These are phyloP conservation scores for Calephelis virginiensis DNA, from an alignment of 1,140 invertebrate species.

Conservation along the genomic window DNA sequence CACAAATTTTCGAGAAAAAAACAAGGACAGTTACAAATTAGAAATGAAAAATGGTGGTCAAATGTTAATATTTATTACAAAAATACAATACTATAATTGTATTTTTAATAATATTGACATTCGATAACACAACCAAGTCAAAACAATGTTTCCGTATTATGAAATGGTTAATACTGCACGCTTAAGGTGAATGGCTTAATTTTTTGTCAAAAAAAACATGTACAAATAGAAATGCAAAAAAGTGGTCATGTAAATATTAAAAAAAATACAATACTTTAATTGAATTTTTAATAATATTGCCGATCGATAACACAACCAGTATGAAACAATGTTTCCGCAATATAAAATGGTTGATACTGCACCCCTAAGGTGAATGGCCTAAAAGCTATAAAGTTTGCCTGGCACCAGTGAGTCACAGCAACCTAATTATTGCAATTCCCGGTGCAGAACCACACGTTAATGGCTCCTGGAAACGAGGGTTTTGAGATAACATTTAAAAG, in stretches of 20 bases:
- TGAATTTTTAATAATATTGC: background rate
- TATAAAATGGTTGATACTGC: conserved; percentile 25
- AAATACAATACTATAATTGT: too few species aligned
- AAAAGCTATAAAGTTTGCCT: conserved; percentile 40
- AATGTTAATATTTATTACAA: too few species aligned
- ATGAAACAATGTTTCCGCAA: conserved; percentile 16
- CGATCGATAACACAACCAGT: background rate
- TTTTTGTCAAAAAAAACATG: too few species aligned
- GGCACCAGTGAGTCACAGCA: conserved; percentile 44
- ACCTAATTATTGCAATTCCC: conserved; percentile 43
- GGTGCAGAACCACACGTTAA: conserved; percentile 31
- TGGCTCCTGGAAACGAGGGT: conserved; percentile 6
- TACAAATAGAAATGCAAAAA: too few species aligned
- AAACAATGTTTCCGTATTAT: conserved; percentile 17
- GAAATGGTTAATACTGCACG: conserved; percentile 31
- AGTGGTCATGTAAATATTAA: too few species aligned
- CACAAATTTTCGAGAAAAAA: too few species aligned
- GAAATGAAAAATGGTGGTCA: too few species aligned
- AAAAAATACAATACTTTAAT: too few species aligned
- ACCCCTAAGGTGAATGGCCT: conserved; percentile 44
- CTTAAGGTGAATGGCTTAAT: conserved; percentile 41
- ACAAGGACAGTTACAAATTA: too few species aligned
- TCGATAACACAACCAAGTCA: background rate
- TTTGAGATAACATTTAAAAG: conserved; percentile 6
- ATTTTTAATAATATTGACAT: background rate